A percentile compares a stretch with the other conserved stretches of the same genome.
Evolutionary conservation across 1,140 invertebrate genomes (phyloP).

Genomic region (Anthonomus grandis): DNA sequence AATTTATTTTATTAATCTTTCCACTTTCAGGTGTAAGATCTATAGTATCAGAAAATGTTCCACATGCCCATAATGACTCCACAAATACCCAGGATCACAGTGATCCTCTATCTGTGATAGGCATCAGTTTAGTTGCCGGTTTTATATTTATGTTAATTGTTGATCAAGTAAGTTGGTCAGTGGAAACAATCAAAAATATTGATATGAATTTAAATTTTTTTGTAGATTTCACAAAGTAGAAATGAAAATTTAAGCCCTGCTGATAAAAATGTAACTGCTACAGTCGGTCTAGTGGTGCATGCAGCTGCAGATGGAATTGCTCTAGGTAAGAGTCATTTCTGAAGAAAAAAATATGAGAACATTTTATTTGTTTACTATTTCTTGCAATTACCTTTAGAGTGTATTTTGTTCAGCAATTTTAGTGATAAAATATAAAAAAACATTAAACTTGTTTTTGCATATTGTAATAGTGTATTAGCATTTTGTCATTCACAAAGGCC

Average conservation of each 20-base stretch:
- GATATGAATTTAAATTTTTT: neutral
- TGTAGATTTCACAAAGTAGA: conserved; percentile 60
- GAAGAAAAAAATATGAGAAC: no score
- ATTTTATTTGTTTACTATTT: no score
- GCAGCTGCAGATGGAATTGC: conserved; percentile 97
- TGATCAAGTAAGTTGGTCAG: conserved; percentile 64
- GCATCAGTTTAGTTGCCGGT: conserved; percentile 64
- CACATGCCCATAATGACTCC: conserved; percentile 27
- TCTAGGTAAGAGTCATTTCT: conserved; percentile 88
- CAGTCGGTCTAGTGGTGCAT: conserved; percentile 94
- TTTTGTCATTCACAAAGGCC: no score
- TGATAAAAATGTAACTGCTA: conserved; percentile 84
- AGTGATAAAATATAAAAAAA: no score
- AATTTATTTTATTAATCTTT: conserved; percentile 1
- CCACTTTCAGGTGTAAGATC: conserved; percentile 67
- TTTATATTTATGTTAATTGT: conserved; percentile 98
- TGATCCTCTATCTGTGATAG: conserved; percentile 61
- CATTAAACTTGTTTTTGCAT: no score
- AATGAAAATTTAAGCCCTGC: conserved; percentile 59
- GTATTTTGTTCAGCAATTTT: no score
- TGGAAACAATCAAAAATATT: no score
- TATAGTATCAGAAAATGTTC: conserved; percentile 49
- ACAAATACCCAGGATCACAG: conserved; percentile 29
- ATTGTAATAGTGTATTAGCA: no score
- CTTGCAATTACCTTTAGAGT: no score